Percentiles rank a stretch among this genome's conserved stretches.
Conservation (phyloP, 2,888 invertebrate genomes). For the Rapana venosa region DNA sequence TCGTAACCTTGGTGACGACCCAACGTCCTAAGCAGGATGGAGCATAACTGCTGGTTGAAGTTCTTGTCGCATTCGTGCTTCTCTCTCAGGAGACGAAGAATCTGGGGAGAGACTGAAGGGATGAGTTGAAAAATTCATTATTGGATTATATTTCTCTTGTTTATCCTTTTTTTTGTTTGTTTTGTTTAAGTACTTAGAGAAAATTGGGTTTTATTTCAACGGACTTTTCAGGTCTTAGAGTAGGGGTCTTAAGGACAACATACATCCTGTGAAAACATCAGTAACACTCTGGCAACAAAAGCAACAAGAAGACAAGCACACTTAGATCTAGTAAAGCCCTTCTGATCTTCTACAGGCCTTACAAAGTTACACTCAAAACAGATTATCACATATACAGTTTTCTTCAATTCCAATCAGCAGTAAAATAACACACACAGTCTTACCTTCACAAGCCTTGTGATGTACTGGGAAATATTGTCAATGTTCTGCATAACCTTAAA, state of each 20-base stretch:
- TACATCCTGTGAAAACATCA: too few species aligned
- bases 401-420: not conserved
- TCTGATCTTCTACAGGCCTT: not conserved
- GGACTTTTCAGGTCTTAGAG: too few species aligned
- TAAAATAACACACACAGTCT: not conserved
- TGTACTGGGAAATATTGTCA: constrained; percentile 50
- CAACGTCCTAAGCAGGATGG: constrained; percentile 46
- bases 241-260: too few species aligned
- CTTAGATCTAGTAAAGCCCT: not conserved
- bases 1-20: constrained; percentile 47
- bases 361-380: too few species aligned
- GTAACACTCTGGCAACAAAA: not conserved
- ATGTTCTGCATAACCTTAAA: constrained; percentile 50
- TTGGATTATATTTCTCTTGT: too few species aligned
- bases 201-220: too few species aligned
- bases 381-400: not conserved
- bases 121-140: too few species aligned
- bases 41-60: constrained; percentile 46
- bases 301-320: not conserved
- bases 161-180: too few species aligned
- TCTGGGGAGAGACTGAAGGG: too few species aligned
- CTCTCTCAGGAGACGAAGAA: constrained; percentile 49
- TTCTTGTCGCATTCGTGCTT: constrained; percentile 41
- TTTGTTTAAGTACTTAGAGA: too few species aligned
- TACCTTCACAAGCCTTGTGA: constrained; percentile 55